Evolutionary conservation across 2,797 vertebrate genomes (phyloP).

Genomic region (Tinamus major): DNA sequence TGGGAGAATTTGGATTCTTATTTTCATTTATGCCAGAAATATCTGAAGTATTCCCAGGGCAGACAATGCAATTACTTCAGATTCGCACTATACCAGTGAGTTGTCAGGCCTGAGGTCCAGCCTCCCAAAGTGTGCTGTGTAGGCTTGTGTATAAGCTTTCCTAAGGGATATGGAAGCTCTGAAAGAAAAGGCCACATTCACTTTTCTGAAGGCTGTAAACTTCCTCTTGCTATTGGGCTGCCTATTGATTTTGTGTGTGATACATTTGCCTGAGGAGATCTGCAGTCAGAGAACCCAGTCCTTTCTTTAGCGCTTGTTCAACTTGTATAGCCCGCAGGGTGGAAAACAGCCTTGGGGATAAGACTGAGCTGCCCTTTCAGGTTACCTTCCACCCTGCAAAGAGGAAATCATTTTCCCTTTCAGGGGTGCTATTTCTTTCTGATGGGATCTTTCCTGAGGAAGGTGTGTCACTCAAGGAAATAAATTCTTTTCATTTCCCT

Average conservation of each 20-base stretch:
- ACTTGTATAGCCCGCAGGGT: not conserved
- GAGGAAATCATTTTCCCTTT: not conserved
- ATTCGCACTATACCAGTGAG: not conserved
- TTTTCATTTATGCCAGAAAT: not conserved
- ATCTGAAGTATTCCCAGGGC: constrained; percentile 50
- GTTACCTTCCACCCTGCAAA: not conserved
- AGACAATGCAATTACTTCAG: constrained; percentile 60
- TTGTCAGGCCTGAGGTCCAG: constrained; percentile 40
- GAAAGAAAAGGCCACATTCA: not conserved
- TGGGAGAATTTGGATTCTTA: not conserved
- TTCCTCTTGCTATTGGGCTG: constrained; percentile 23
- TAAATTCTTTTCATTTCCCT: not conserved
- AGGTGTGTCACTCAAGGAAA: not conserved
- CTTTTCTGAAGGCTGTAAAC: constrained; percentile 28
- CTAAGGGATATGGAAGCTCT: constrained; percentile 13
- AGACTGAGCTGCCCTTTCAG: not conserved
- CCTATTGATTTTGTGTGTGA: not conserved
- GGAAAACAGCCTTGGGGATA: not conserved
- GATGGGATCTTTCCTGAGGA: not conserved
- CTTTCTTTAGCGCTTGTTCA: not conserved
- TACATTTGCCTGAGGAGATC: not conserved
- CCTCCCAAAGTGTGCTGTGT: constrained; percentile 4
- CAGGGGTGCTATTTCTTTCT: not conserved
- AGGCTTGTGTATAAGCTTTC: constrained; percentile 38
- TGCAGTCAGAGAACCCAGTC: not conserved